Percentiles rank a stretch among this genome's conserved stretches.
phyloP scores from a whole-genome alignment of 2,797 vertebrate genomes.

The Gallinago solitaria region DNA sequence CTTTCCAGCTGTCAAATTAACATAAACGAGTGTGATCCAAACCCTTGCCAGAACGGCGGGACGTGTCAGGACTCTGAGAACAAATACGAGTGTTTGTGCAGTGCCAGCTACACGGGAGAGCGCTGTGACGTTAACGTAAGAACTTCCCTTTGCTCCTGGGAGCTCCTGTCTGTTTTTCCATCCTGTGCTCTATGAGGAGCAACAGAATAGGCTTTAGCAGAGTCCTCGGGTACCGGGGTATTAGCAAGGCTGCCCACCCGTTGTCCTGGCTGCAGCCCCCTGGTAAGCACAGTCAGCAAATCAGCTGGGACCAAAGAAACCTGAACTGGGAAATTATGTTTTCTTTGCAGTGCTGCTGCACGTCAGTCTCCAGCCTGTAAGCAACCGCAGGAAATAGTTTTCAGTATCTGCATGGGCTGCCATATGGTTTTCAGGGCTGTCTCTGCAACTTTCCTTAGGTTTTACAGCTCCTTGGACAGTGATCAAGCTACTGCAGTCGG shows the following conservation, averaged over 20 bases:
- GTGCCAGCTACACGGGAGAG: constrained; percentile 83
- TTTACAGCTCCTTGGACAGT: background rate
- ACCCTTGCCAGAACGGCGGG: constrained; percentile 91
- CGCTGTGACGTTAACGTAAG: constrained; percentile 89
- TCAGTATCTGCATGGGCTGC: background rate
- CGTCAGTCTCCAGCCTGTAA: background rate
- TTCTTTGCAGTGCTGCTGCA: background rate
- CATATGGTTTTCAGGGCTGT: background rate
- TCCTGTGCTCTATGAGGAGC: background rate
- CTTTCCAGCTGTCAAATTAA: constrained; percentile 87
- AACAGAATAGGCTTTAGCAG: background rate
- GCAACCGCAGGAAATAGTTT: background rate
- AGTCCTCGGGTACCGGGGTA: rapidly evolving
- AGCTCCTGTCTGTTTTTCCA: background rate
- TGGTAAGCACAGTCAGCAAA: rapidly evolving
- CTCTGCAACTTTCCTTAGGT: background rate
- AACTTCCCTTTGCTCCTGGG: background rate
- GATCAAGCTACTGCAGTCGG: background rate
- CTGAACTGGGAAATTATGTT: background rate
- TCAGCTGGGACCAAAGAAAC: background rate
- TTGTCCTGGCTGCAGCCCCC: background rate
- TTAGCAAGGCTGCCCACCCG: rapidly evolving
- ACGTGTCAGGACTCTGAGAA: constrained; percentile 85
- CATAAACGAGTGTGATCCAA: constrained; percentile 86
- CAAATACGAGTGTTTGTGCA: constrained; percentile 86